Evolutionary conservation across 2,113 vertebrate genomes (phyloP).

Genomic region (Brachypodius melanocephalos): DNA sequence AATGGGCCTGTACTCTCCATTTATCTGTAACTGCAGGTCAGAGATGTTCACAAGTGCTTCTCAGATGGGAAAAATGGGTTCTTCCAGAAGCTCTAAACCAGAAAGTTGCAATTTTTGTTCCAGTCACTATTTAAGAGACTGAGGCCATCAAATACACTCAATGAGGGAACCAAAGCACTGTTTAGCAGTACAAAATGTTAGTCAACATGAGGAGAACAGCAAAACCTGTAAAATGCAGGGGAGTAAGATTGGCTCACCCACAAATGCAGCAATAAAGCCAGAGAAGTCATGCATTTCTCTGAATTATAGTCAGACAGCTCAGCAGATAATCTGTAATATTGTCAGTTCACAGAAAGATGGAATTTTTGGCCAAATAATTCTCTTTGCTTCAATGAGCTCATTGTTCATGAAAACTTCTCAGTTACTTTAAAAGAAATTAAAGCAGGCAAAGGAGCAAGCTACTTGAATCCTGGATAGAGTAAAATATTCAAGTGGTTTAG

Average conservation of each 20-base stretch:
- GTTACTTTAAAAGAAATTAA: neutral
- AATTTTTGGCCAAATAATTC: neutral
- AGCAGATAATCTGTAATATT: neutral
- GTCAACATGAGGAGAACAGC: neutral
- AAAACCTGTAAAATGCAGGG: neutral
- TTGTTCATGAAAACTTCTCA: neutral
- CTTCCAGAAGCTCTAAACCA: neutral
- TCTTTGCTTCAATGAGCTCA: neutral
- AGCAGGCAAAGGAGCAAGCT: neutral
- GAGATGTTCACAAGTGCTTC: neutral
- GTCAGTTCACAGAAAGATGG: neutral
- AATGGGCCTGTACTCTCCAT: neutral
- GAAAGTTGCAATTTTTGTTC: neutral
- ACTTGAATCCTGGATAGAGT: neutral
- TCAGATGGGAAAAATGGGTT: neutral
- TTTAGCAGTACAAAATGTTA: neutral
- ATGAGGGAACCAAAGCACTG: neutral
- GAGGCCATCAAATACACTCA: neutral
- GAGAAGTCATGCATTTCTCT: neutral
- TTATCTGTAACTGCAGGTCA: neutral
- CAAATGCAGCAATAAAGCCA: neutral
- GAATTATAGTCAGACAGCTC: neutral
- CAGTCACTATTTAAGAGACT: neutral
- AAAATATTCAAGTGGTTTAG: conserved; percentile 28
- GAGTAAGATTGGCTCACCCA: neutral